Conservation (phyloP, 1,140 invertebrate genomes). For the Orius insidiosus region DNA sequence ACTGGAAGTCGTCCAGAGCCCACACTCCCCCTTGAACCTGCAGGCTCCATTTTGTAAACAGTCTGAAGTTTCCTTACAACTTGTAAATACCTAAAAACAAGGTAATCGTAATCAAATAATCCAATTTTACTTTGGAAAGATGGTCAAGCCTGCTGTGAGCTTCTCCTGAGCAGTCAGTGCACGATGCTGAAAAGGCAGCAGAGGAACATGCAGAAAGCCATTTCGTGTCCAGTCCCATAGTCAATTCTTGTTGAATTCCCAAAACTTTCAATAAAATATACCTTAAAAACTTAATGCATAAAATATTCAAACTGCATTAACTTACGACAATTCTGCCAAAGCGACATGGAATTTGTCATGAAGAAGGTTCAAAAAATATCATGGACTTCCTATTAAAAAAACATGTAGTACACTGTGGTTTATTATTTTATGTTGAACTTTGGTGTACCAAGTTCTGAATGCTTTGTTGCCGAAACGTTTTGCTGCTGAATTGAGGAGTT, state of each 20-base stretch:
- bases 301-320: too few relatives aligned
- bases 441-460: conserved; percentile 69
- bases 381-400: conserved; percentile 38
- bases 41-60: conserved; percentile 95
- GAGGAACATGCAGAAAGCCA: conserved; percentile 90
- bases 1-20: conserved; percentile 98
- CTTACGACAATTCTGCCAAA: too few relatives aligned
- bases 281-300: conserved; percentile 26
- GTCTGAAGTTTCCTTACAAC: conserved; percentile 74
- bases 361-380: conserved; percentile 15
- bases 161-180: conserved; percentile 57
- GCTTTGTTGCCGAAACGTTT: conserved; percentile 91
- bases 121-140: conserved; percentile 40
- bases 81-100: conserved; percentile 66
- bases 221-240: conserved; percentile 98
- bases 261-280: conserved; percentile 83
- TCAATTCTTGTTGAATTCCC: conserved; percentile 95
- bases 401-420: too few relatives aligned
- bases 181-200: conserved; percentile 85
- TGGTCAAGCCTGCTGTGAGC: conserved; percentile 48
- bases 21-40: conserved; percentile 99
- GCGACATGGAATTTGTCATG: conserved; percentile 32
- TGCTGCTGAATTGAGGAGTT: conserved; percentile 80
- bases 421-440: too few relatives aligned
- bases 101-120: conserved; percentile 17